Conservation (phyloP, 2,888 invertebrate genomes). For the Kryphioiulus occultus region DNA sequence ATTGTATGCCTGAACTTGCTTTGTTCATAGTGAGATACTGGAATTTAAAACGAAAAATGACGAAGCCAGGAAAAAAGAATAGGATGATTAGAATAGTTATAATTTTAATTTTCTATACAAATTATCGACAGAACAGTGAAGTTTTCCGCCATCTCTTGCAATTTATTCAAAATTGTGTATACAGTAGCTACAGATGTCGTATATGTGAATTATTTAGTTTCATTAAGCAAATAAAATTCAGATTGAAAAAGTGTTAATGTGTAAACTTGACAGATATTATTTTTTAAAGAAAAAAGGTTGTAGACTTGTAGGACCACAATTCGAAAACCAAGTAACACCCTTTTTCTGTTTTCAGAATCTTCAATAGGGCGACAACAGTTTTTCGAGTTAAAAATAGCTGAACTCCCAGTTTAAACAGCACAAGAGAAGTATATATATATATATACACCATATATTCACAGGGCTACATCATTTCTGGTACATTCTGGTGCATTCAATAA, state of each 20-base stretch:
- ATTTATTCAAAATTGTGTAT: not conserved
- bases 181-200: not conserved
- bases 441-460: not conserved
- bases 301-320: not conserved
- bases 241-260: not conserved
- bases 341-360: not conserved
- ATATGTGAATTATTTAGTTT: not conserved
- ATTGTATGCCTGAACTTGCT: no score
- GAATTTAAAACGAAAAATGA: no score
- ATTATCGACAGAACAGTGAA: not conserved
- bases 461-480: conserved; percentile 9
- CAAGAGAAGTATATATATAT: conserved; percentile 8
- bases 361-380: conserved; percentile 19
- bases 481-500: no score
- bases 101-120: not conserved
- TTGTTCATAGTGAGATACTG: no score
- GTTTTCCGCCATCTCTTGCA: no score
- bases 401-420: conserved; percentile 40
- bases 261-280: not conserved
- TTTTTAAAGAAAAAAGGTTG: not conserved
- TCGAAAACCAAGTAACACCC: not conserved
- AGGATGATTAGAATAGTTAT: no score
- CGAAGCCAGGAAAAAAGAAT: no score
- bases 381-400: conserved; percentile 42
- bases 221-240: not conserved